phyloP scores from a whole-genome alignment of 2,113 vertebrate genomes.

The Antechinus flavipes region DNA sequence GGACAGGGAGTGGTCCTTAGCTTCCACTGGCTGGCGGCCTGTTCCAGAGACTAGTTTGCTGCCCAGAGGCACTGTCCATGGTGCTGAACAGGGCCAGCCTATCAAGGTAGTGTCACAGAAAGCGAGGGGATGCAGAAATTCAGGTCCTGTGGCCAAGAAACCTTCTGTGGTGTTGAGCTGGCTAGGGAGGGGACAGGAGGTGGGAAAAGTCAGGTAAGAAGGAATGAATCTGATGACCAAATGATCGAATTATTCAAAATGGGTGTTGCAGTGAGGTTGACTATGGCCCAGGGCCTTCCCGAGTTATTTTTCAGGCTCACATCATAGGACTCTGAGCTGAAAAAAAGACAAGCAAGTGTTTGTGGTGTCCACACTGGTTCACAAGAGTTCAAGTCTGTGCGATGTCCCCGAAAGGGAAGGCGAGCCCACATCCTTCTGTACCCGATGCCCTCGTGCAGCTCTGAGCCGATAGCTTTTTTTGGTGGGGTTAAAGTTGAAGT shows the following conservation, averaged over 20 bases:
- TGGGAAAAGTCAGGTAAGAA: background rate
- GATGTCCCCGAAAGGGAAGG: background rate
- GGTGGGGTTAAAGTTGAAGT: background rate
- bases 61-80: slow-evolving; percentile 61
- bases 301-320: slow-evolving; percentile 18
- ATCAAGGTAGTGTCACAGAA: slow-evolving; percentile 35
- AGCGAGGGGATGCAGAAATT: slow-evolving; percentile 5
- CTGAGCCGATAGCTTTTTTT: background rate
- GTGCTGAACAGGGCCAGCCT: slow-evolving; percentile 55
- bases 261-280: slow-evolving; percentile 57
- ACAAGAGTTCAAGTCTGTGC: background rate
- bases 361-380: background rate
- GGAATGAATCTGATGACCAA: slow-evolving; percentile 71
- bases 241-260: slow-evolving; percentile 59
- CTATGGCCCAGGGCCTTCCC: slow-evolving; percentile 53
- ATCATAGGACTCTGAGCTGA: background rate
- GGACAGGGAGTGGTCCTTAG: background rate
- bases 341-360: background rate
- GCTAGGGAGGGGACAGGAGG: background rate
- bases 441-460: background rate
- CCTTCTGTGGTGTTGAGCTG: slow-evolving; percentile 26
- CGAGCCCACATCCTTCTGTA: background rate
- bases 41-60: slow-evolving; percentile 8
- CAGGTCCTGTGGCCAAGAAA: slow-evolving; percentile 20
- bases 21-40: background rate